Evolutionary conservation across 2,113 vertebrate genomes (phyloP).

Genomic region (Oncorhynchus clarkii): DNA sequence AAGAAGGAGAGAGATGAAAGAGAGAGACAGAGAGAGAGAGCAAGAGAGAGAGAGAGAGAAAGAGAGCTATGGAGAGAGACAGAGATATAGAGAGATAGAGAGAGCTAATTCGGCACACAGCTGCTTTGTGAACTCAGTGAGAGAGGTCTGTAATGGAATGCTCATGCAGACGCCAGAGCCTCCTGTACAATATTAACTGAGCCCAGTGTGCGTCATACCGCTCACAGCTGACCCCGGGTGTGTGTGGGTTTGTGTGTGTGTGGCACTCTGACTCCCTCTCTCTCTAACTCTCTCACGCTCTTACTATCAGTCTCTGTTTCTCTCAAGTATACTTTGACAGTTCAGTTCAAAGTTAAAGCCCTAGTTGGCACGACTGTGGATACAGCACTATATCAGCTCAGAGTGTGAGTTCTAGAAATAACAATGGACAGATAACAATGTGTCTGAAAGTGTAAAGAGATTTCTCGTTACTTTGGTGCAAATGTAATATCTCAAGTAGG

Average conservation of each 20-base stretch:
- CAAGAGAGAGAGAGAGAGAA: neutral
- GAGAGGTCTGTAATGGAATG: constrained; percentile 72
- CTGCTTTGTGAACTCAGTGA: constrained; percentile 57
- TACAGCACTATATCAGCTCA: no score
- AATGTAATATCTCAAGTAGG: no score
- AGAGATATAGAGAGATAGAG: neutral
- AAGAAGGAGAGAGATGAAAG: neutral
- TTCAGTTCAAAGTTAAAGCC: neutral
- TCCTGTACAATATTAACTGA: constrained; percentile 76
- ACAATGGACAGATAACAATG: no score
- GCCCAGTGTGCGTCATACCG: constrained; percentile 74
- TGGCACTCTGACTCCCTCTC: neutral
- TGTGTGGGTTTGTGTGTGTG: neutral
- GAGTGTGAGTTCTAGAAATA: no score
- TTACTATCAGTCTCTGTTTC: constrained; percentile 12
- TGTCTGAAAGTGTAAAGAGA: no score
- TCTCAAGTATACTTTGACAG: neutral
- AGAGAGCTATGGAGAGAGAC: neutral
- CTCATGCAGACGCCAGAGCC: constrained; percentile 69
- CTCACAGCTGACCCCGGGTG: constrained; percentile 67
- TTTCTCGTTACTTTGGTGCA: no score
- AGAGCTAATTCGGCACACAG: constrained; percentile 40
- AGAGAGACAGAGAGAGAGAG: neutral
- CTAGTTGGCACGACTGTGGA: neutral
- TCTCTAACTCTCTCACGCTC: neutral